A percentile compares a stretch with the other conserved stretches of the same genome.
Conservation (phyloP, 2,888 invertebrate genomes). For the Netelia virgata region DNA sequence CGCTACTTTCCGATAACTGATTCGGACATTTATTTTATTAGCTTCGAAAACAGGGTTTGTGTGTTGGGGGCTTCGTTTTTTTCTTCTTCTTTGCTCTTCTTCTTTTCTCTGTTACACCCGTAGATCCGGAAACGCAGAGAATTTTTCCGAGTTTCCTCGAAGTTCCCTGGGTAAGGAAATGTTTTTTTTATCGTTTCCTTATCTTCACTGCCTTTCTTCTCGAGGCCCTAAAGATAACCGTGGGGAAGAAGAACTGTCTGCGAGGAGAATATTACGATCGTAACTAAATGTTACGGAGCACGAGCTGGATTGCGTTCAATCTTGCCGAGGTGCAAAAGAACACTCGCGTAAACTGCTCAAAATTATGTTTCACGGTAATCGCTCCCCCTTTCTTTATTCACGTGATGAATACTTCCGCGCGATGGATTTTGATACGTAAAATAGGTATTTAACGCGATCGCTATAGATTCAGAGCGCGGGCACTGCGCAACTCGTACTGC, state of each 20-base stretch:
- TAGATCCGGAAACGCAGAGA: not conserved
- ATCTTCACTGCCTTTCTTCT: not conserved
- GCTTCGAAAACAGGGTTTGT: not conserved
- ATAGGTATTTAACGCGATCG: too few species aligned
- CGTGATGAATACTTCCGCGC: not conserved
- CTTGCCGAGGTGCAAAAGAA: not conserved
- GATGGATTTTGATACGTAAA: not conserved
- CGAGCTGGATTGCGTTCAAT: not conserved
- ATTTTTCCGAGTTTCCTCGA: not conserved
- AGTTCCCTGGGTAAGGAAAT: not conserved
- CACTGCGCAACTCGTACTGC: too few species aligned
- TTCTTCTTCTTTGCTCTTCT: too few species aligned
- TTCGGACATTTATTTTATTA: slow-evolving; percentile 3
- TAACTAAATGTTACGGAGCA: not conserved
- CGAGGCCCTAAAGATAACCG: not conserved
- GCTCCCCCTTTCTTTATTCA: not conserved
- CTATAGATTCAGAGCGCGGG: too few species aligned
- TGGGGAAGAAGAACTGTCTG: not conserved
- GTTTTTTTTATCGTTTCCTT: not conserved
- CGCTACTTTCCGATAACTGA: not conserved
- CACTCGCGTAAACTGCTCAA: not conserved
- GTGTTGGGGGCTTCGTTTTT: too few species aligned
- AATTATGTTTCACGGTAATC: not conserved
- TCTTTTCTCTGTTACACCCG: not conserved
- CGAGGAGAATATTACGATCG: not conserved